Evolutionary conservation across 1,140 invertebrate genomes (phyloP).

Genomic region (Drosophila rhopaloa): DNA sequence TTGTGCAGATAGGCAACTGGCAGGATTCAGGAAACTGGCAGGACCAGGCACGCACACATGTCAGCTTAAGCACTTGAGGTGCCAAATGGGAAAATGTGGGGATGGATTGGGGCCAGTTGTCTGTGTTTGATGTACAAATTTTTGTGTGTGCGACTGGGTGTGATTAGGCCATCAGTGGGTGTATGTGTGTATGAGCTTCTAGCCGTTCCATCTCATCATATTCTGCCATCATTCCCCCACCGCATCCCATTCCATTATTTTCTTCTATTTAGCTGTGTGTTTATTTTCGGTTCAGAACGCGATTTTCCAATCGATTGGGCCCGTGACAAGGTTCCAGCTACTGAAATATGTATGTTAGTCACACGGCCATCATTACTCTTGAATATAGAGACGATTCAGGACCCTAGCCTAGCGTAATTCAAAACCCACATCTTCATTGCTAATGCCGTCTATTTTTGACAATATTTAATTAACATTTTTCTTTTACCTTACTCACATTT

Average conservation of each 20-base stretch:
- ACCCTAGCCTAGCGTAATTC: slow-evolving; percentile 33
- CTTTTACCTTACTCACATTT: slow-evolving; percentile 34
- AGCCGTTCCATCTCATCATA: slow-evolving; percentile 19
- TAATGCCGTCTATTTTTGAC: slow-evolving; percentile 67
- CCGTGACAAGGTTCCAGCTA: slow-evolving; percentile 74
- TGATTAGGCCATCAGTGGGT: slow-evolving; percentile 61
- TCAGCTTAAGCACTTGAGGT: slow-evolving; percentile 74
- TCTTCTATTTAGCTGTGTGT: slow-evolving; percentile 80
- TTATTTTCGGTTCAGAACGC: slow-evolving; percentile 82
- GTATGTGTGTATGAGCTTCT: slow-evolving; percentile 17
- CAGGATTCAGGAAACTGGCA: slow-evolving; percentile 16
- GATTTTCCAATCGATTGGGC: slow-evolving; percentile 82
- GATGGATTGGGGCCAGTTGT: slow-evolving; percentile 13
- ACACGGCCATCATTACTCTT: slow-evolving; percentile 12
- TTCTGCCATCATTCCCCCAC: slow-evolving; percentile 3
- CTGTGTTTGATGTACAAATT: slow-evolving; percentile 71
- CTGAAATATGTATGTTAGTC: slow-evolving; percentile 54
- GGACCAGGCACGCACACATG: slow-evolving; percentile 47
- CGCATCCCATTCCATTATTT: slow-evolving; percentile 47
- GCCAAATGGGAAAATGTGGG: slow-evolving; percentile 52
- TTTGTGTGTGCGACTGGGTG: slow-evolving; percentile 53
- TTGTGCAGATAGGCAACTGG: slow-evolving; percentile 5
- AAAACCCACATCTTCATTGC: slow-evolving; percentile 46
- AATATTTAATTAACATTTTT: slow-evolving; percentile 77
- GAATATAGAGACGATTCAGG: slow-evolving; percentile 31